Conservation (phyloP, 2,797 vertebrate species). For the Carapus acus region DNA sequence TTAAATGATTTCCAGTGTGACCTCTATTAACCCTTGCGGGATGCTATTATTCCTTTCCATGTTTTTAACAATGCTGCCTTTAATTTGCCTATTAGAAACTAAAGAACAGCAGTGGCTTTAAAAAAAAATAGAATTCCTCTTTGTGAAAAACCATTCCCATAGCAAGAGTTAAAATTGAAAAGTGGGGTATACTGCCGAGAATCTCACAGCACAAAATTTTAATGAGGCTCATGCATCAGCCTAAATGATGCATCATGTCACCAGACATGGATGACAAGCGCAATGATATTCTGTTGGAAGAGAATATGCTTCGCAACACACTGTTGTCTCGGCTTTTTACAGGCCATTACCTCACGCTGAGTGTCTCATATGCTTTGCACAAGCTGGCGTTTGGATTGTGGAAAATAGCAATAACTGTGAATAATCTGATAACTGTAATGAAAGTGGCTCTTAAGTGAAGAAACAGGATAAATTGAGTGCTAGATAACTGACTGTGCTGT, state of each 20-base stretch:
- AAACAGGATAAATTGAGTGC: neutral
- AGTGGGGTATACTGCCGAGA: no score
- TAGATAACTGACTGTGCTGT: no score
- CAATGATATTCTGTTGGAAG: constrained; percentile 36
- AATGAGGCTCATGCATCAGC: constrained; percentile 40
- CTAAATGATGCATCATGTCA: constrained; percentile 44
- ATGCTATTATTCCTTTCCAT: neutral
- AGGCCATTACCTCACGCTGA: constrained; percentile 41
- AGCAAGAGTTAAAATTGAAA: no score
- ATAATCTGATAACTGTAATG: constrained; percentile 10
- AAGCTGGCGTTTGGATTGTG: constrained; percentile 15
- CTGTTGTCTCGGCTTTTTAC: constrained; percentile 24
- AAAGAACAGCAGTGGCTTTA: no score
- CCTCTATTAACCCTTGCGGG: constrained; percentile 52
- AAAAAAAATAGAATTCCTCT: constrained; percentile 6
- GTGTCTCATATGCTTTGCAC: constrained; percentile 9
- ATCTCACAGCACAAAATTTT: constrained; percentile 15
- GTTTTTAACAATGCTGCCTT: constrained; percentile 33
- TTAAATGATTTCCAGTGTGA: constrained; percentile 27
- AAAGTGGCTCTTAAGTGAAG: constrained; percentile 10
- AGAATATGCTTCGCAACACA: constrained; percentile 36
- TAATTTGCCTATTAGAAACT: constrained; percentile 27
- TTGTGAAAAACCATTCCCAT: no score
- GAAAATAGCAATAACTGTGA: constrained; percentile 14
- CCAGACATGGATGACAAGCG: constrained; percentile 31